Evolutionary conservation across 2,113 vertebrate species (phyloP).

Genomic region (Thalassarche chlororhynchos): DNA sequence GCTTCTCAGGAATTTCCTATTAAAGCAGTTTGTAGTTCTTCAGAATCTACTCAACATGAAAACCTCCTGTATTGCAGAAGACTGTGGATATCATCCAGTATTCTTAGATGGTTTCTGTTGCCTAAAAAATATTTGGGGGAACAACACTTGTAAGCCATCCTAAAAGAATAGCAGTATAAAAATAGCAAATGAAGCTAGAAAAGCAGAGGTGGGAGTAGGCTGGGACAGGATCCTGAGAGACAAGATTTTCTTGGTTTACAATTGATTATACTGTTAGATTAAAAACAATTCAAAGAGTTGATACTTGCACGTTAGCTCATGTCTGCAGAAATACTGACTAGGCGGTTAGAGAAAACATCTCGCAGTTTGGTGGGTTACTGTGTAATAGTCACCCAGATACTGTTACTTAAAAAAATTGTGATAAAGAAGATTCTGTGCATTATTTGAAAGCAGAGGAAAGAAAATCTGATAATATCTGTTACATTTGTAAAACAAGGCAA

Average conservation of each 20-base stretch:
- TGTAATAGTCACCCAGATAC: not conserved
- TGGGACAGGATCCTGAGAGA: not conserved
- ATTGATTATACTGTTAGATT: not conserved
- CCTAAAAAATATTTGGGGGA: not conserved
- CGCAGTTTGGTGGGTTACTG: not conserved
- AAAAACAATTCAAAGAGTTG: not conserved
- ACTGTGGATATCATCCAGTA: no score
- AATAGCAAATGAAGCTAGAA: not conserved
- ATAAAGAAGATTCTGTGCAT: not conserved
- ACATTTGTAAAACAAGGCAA: not conserved
- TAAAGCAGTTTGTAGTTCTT: not conserved
- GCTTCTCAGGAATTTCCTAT: not conserved
- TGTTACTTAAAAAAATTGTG: not conserved
- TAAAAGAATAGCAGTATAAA: not conserved
- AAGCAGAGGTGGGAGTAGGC: conserved; percentile 11
- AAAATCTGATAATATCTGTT: not conserved
- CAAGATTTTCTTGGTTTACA: not conserved
- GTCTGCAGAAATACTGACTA: not conserved
- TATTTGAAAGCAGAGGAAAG: not conserved
- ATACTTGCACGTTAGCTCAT: not conserved
- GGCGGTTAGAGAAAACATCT: not conserved
- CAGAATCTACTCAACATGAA: not conserved
- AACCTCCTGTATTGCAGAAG: fast-evolving
- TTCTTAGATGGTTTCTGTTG: not conserved
- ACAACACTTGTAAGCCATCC: fast-evolving